phyloP scores from a whole-genome alignment of 2,113 vertebrate species.

The Rhabdornis inornatus region DNA sequence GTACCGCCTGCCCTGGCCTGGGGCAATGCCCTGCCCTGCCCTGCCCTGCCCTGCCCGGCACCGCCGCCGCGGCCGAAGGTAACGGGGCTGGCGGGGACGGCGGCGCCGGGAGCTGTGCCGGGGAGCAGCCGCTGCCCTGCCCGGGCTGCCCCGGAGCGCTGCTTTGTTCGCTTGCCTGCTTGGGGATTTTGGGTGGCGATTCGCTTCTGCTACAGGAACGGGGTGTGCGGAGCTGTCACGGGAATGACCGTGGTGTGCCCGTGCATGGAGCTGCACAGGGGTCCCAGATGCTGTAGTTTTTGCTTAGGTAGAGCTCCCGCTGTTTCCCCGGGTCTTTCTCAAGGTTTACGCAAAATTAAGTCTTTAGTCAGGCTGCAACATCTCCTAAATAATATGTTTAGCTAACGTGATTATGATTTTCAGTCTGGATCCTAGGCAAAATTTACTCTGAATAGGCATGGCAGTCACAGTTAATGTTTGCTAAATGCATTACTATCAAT shows the following conservation, averaged over 20 bases:
- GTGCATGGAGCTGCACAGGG: not conserved
- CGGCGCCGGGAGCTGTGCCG: not conserved
- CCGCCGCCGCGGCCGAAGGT: not conserved
- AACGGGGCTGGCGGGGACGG: accelerated
- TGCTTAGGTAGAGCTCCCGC: not conserved
- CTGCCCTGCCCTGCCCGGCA: too few relatives aligned
- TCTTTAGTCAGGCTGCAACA: not conserved
- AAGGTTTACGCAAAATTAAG: not conserved
- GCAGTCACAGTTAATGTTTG: not conserved
- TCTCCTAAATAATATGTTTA: not conserved
- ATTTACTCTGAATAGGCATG: not conserved
- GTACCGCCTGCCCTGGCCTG: not conserved
- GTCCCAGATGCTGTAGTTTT: not conserved
- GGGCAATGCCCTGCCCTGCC: not conserved
- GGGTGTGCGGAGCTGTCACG: not conserved
- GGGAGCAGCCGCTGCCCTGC: not conserved
- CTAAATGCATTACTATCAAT: not conserved
- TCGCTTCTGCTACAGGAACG: accelerated
- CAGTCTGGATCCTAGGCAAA: not conserved
- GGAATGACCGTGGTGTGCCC: not conserved
- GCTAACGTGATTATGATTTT: not conserved
- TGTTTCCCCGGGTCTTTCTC: not conserved
- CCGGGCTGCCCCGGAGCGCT: not conserved
- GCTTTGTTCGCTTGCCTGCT: not conserved
- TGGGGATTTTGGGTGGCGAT: not conserved